Conservation (phyloP, 1,140 invertebrate species). For the Drosophila nasuta region DNA sequence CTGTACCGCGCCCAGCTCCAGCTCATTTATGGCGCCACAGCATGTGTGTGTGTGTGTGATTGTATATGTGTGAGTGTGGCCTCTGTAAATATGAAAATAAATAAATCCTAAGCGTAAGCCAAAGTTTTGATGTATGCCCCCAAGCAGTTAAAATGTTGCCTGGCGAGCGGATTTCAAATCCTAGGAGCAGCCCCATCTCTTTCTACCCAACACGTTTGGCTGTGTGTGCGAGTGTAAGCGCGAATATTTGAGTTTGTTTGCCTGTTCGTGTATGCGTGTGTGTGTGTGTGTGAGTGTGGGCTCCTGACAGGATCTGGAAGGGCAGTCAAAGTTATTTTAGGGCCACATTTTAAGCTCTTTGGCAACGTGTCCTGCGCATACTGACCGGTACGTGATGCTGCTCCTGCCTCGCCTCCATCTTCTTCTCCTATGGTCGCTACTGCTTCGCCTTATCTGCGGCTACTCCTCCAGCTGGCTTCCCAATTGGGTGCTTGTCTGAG, state of each 20-base stretch:
- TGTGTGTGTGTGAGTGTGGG: slow-evolving; percentile 31
- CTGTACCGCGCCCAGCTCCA: slow-evolving; percentile 7
- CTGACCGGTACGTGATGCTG: slow-evolving; percentile 54
- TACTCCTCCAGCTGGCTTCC: slow-evolving; percentile 54
- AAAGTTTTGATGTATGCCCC: slow-evolving; percentile 83
- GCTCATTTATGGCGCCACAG: slow-evolving; percentile 54
- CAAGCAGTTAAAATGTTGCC: slow-evolving; percentile 77
- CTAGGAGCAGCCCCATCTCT: slow-evolving; percentile 55
- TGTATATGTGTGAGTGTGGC: slow-evolving; percentile 42
- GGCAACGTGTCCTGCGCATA: slow-evolving; percentile 76
- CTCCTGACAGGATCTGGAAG: slow-evolving; percentile 46
- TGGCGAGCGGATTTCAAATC: slow-evolving; percentile 68
- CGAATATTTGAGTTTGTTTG: slow-evolving; percentile 36
- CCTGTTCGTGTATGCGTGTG: slow-evolving; percentile 12
- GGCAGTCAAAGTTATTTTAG: slow-evolving; percentile 82
- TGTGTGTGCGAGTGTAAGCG: slow-evolving; percentile 11
- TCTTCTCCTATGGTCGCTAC: slow-evolving; percentile 44
- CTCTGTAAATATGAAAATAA: slow-evolving; percentile 82
- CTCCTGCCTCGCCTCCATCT: not conserved
- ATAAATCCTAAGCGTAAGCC: slow-evolving; percentile 83
- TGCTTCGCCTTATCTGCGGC: slow-evolving; percentile 68
- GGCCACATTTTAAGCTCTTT: slow-evolving; percentile 83
- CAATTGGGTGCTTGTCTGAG: slow-evolving; percentile 39
- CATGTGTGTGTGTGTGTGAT: slow-evolving; percentile 40
- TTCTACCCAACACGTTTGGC: not conserved